phyloP scores from a whole-genome alignment of 2,797 vertebrate genomes.

The Cercopithecus mitis region DNA sequence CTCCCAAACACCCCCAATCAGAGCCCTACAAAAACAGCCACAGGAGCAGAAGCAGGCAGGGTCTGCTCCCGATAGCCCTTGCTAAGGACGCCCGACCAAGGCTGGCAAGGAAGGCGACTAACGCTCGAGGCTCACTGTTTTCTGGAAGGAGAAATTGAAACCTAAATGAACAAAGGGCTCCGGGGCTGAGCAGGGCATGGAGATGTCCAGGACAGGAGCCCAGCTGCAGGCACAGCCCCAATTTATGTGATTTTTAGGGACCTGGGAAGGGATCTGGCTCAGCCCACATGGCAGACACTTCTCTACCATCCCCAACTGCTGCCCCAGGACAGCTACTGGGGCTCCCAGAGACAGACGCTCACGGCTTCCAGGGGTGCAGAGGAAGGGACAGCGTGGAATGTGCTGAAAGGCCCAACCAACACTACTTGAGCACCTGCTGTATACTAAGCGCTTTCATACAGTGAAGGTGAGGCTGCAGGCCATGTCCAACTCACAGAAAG shows the following conservation, averaged over 20 bases:
- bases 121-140: neutral
- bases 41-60: too few relatives aligned
- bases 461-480: neutral
- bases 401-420: fast-evolving
- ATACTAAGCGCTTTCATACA: neutral
- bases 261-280: neutral
- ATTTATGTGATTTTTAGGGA: fast-evolving
- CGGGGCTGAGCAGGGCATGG: too few relatives aligned
- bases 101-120: neutral
- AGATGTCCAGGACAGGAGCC: too few relatives aligned
- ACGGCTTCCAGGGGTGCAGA: fast-evolving
- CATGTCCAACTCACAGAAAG: fast-evolving
- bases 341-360: neutral
- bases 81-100: neutral
- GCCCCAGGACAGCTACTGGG: neutral
- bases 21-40: neutral
- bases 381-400: neutral
- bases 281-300: neutral
- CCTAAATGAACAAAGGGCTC: neutral
- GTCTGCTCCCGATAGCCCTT: neutral
- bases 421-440: neutral
- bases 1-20: too few relatives aligned
- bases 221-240: fast-evolving
- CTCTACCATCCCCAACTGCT: fast-evolving
- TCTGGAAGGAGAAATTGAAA: neutral